Evolutionary conservation across 2,797 vertebrate species (phyloP).

Genomic region (Pangasius larnaudii): DNA sequence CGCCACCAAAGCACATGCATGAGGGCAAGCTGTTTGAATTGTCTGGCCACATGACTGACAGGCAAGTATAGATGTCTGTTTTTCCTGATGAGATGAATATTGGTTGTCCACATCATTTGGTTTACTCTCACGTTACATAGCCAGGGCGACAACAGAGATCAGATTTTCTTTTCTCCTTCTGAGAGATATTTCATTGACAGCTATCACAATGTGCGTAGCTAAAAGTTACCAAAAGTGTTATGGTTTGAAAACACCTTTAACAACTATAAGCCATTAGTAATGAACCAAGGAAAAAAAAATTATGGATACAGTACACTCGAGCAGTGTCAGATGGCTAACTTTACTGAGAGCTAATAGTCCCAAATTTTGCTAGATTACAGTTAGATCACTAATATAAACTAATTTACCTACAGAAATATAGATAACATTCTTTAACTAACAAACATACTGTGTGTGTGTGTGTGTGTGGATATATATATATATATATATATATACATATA

Average conservation of each 20-base stretch:
- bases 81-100: neutral
- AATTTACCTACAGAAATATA: neutral
- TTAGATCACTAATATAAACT: neutral
- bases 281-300: neutral
- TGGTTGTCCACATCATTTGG: neutral
- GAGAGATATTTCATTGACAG: neutral
- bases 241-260: neutral
- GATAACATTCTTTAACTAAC: neutral
- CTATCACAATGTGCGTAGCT: neutral
- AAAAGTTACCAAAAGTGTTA: neutral
- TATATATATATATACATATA: too few relatives aligned
- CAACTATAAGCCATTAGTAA: neutral
- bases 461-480: too few relatives aligned
- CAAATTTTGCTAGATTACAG: neutral
- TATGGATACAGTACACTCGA: neutral
- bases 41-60: neutral
- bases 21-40: conserved; percentile 11
- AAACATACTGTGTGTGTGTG: too few relatives aligned
- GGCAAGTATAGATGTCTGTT: neutral
- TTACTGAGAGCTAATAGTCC: neutral
- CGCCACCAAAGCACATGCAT: neutral
- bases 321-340: neutral
- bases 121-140: neutral
- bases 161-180: neutral
- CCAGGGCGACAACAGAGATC: neutral